A percentile compares a stretch with the other conserved stretches of the same genome.
These are phyloP conservation scores for Rousettus leschenaultii DNA, from an alignment of 2,113 vertebrate genomes.

Conservation along the genomic window DNA sequence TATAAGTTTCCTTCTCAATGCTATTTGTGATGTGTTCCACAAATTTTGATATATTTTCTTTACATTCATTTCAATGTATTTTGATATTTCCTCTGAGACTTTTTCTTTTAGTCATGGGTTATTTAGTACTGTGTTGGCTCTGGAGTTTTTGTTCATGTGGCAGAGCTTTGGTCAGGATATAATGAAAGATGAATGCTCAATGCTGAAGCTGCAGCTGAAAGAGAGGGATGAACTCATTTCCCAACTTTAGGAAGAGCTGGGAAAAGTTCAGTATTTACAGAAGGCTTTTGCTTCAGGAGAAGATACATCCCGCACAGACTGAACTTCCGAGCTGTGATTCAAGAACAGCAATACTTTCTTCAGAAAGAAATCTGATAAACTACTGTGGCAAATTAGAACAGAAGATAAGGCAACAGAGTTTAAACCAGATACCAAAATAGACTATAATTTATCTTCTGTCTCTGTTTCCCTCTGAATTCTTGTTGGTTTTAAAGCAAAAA, in stretches of 20 bases:
- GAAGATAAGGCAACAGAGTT: not conserved
- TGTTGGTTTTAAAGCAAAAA: not conserved
- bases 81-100: not conserved
- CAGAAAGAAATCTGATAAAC: not conserved
- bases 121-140: not conserved
- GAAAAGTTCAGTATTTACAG: too few species aligned
- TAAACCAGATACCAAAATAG: not conserved
- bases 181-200: slow-evolving; percentile 90
- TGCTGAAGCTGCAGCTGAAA: slow-evolving; percentile 91
- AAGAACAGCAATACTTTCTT: not conserved
- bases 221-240: slow-evolving; percentile 95
- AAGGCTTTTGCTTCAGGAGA: too few species aligned
- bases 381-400: not conserved
- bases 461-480: not conserved
- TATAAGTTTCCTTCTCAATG: not conserved
- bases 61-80: not conserved
- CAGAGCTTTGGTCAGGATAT: slow-evolving; percentile 83
- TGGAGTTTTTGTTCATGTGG: too few species aligned
- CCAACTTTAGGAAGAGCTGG: slow-evolving; percentile 93
- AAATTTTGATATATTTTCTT: not conserved
- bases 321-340: too few species aligned
- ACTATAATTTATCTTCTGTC: not conserved
- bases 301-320: too few species aligned
- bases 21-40: not conserved
- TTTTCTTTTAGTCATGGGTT: not conserved